These are phyloP conservation scores for Zelostemma sp. DNA, from an alignment of 1,140 invertebrate genomes.

Conservation along the genomic window DNA sequence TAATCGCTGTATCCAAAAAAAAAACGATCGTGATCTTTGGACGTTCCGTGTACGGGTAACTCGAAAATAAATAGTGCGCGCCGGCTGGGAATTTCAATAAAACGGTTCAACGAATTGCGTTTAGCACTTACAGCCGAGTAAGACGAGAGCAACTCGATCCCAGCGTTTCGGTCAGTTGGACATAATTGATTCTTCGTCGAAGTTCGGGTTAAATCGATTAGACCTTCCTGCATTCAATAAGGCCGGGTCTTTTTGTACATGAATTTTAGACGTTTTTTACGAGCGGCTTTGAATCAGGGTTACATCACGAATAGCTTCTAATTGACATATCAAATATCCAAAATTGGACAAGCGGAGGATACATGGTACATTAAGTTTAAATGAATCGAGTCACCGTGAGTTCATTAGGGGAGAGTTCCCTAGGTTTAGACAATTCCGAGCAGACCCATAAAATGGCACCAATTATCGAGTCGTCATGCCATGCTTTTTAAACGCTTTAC, in stretches of 20 bases:
- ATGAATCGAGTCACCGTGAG: no score
- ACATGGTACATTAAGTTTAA: no score
- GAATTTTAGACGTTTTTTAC: slow-evolving; percentile 1
- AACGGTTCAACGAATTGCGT: slow-evolving; percentile 7
- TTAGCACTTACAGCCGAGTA: not conserved
- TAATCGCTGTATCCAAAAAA: no score
- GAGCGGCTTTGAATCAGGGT: not conserved
- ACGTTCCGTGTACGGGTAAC: no score
- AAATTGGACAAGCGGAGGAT: no score
- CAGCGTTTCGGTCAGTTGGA: slow-evolving; percentile 4
- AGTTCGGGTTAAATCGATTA: slow-evolving; percentile 8
- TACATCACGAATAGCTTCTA: not conserved
- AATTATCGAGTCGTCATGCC: no score
- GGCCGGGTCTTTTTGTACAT: not conserved
- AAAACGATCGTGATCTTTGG: no score
- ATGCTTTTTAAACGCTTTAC: no score
- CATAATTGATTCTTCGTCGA: slow-evolving; percentile 4
- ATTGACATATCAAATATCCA: slow-evolving; percentile 14
- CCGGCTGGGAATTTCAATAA: slow-evolving; percentile 12
- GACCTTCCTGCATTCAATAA: not conserved
- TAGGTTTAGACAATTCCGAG: no score
- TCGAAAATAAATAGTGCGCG: not conserved
- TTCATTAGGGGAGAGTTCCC: no score
- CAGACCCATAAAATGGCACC: no score
- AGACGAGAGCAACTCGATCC: slow-evolving; percentile 4